Conservation (phyloP, 2,888 invertebrate genomes). For the Theretra japonica region DNA sequence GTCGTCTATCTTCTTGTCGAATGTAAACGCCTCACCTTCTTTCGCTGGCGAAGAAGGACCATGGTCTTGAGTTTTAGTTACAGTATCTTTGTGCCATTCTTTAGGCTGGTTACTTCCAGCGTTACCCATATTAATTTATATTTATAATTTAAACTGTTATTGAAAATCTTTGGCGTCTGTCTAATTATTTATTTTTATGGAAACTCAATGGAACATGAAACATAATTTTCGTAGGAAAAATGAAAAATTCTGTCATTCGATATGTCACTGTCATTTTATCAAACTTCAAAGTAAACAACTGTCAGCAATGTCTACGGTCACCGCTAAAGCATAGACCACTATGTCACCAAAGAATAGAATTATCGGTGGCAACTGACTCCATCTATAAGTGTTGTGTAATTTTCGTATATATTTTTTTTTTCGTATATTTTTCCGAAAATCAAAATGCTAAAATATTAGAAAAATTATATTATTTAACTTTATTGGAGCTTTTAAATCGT, state of each 20-base stretch:
- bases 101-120: conserved; percentile 89
- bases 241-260: neutral
- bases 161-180: neutral
- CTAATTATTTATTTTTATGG: neutral
- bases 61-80: conserved; percentile 66
- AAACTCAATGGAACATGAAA: neutral
- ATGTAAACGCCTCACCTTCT: conserved; percentile 93
- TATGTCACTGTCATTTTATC: neutral
- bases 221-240: neutral
- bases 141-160: neutral
- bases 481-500: too few species aligned
- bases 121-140: conserved; percentile 87
- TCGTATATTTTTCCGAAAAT: too few species aligned
- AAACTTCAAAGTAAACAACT: too few species aligned
- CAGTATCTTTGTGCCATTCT: conserved; percentile 90
- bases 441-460: too few species aligned
- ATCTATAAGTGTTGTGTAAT: neutral
- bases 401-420: too few species aligned
- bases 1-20: conserved; percentile 91
- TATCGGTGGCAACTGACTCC: too few species aligned
- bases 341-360: too few species aligned
- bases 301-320: too few species aligned
- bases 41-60: conserved; percentile 77
- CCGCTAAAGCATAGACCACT: too few species aligned
- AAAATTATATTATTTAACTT: too few species aligned